Evolutionary conservation across 2,888 invertebrate species (phyloP), one percentile per base, ranked within the genome.

Genomic region (Aplocera efformata): DNA sequence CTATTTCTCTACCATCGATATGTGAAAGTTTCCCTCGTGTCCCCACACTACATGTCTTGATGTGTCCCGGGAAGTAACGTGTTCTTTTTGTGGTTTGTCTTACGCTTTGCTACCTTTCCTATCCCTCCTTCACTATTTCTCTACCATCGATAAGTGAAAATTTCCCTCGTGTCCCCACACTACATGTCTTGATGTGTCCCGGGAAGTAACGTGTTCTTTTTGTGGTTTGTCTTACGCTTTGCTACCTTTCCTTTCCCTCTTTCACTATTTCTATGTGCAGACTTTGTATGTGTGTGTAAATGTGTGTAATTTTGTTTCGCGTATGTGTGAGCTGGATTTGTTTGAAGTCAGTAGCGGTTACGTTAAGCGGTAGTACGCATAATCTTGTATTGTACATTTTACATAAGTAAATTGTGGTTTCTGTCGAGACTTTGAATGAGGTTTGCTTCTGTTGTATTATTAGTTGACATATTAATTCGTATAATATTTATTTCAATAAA

Each of bases 71-170:
- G 60, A 72, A 75, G 75, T 81, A 79, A 78, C 77, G 77, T 79
- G 79, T 80, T 79, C 79, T 80, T 79, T 81, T 81, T 78, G 80
- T 79, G 75, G 79, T 80, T 77, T 72, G 76, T 79, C 74, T 67
- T 72, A 70, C 71, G 68, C 61, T 71, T 66, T 67, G 64, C 70
- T 76, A 74, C 79, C 75, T 56, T 63, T 65, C 58, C 58, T 57
- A 64, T n/a, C n/a, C 29, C 31, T 40, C 27, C 34, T 33, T 36
- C 29, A 31, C 36, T 33, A 33, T 27, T 38, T 26, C 13, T 27
- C 13, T 17, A 40, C n/a, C 48, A 63, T 68, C 63, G 64, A 63
- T 56, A 58, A 1, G n/a, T 30, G 21, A 20, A 33, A 34, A 22
- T 42, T 48, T 29, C 32, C 5, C 17, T 32, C 24, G 9, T 1